Base-by-base conservation (phyloP, 1,140 invertebrate genomes). In the Halyomorpha halys region DNA sequence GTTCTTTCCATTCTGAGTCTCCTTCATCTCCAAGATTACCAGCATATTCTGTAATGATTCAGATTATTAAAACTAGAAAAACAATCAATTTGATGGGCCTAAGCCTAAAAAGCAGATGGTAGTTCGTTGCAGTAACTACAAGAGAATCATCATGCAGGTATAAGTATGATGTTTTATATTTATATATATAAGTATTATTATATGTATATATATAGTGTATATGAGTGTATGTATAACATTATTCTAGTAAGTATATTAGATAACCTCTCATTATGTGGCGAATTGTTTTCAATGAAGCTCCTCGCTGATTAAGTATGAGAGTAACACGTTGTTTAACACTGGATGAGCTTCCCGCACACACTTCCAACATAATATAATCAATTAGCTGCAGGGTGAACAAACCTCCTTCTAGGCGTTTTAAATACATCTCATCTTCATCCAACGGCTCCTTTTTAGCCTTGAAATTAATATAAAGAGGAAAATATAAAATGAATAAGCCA, bases 361-460 rank as follows among this genome's bases (percentile, higher is more conserved):
- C 86, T 77, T 98, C 94, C 59, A 98, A 76, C 73, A 98, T 89
- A 66, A 98, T 90, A 73, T 95, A 94, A 76, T 98, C 94, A 49
- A 98, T 86, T 56, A 97, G 79, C 77, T 99, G 96, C 44, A 99
- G 78, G 0, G 94, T 96, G 73, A 98, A 99, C 14, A 99, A 77
- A 0, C 97, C 97, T 2, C 88, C 88, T 63, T 97, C 92, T 25
- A 99, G 75, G 64, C 93, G 79, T 72, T 87, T 85, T 47, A 98
- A 77, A 75, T 98, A 98, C 67, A 85, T 83, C 69, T 87, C 85
- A 72, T 94, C 91, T 70, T 91, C 89, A 68, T 85, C 81, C 18
- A 56, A 15, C 15, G 9, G 19, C 53, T 56, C 53, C 23, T 15
- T 56, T 25, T 56, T 56, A 27, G 68, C 89, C 85, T 16, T 83